Percentiles rank a stretch among this genome's conserved stretches.
Conservation (phyloP, 1,140 invertebrate species). For the Trinorchestia longiramus region DNA sequence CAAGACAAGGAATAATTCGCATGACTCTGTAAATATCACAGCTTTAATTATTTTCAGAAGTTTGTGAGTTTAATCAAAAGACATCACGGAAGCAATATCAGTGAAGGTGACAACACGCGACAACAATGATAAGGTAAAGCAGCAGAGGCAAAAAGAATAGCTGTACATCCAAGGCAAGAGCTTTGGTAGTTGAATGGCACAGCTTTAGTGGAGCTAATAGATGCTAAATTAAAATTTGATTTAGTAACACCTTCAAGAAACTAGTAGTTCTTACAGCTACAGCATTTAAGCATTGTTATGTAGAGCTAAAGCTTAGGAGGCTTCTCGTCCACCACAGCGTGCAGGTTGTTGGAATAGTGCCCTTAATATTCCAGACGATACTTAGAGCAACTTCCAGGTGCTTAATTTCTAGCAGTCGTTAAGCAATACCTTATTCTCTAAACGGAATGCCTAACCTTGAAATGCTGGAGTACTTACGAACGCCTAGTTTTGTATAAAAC, state of each 20-base stretch:
- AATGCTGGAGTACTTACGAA: not conserved
- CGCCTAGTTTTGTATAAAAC: no score
- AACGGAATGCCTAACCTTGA: not conserved
- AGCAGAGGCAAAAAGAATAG: not conserved
- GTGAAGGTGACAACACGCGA: not conserved
- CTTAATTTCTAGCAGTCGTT: not conserved
- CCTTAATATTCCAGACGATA: no score
- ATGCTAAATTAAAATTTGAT: not conserved
- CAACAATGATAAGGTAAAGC: not conserved
- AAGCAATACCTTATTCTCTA: not conserved
- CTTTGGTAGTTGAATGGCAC: not conserved
- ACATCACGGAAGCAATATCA: not conserved
- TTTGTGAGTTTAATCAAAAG: not conserved
- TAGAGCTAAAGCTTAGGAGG: not conserved
- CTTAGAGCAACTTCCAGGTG: not conserved
- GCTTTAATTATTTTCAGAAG: not conserved
- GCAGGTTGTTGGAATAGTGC: not conserved
- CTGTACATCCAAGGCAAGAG: not conserved
- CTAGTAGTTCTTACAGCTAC: not conserved
- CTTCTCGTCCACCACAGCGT: not conserved
- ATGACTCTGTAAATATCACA: not conserved
- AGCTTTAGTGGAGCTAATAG: not conserved
- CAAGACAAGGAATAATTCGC: not conserved
- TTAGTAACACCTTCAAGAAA: not conserved
- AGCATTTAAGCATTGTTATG: not conserved